These are phyloP conservation scores for Aproaerema taeniolella DNA, from an alignment of 2,888 invertebrate genomes.

Conservation along the genomic window DNA sequence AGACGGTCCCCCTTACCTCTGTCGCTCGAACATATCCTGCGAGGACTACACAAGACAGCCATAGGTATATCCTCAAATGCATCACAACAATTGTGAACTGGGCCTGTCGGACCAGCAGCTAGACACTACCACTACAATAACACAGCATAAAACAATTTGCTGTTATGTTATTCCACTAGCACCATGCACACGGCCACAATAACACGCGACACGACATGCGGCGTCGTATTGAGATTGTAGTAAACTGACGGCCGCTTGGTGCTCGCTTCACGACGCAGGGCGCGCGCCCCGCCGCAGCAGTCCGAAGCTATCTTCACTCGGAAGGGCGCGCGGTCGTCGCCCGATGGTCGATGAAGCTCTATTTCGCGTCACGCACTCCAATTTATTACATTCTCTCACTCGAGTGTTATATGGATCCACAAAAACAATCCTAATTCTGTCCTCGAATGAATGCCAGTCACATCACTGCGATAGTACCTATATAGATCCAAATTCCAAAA, in stretches of 20 bases:
- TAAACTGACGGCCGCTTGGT: constrained; percentile 69
- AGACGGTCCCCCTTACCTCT: constrained; percentile 82
- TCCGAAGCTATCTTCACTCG: constrained; percentile 53
- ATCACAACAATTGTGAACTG: constrained; percentile 78
- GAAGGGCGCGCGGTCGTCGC: constrained; percentile 40
- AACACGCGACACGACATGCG: constrained; percentile 59
- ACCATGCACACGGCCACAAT: constrained; percentile 64
- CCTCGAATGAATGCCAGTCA: background rate
- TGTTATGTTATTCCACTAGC: constrained; percentile 72
- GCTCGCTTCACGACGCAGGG: constrained; percentile 53
- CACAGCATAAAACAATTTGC: constrained; percentile 68
- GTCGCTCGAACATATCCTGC: constrained; percentile 85
- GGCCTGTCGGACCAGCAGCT: constrained; percentile 56
- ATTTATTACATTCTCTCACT: constrained; percentile 42
- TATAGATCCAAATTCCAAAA: too few species aligned
- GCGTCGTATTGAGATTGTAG: constrained; percentile 49
- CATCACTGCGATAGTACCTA: too few species aligned
- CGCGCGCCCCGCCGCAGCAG: constrained; percentile 45
- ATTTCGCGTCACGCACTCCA: constrained; percentile 63
- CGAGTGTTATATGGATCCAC: constrained; percentile 16
- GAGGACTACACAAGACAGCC: constrained; percentile 84
- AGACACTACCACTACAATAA: constrained; percentile 59
- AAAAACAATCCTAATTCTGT: constrained; percentile 32
- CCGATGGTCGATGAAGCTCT: constrained; percentile 64
- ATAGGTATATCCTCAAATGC: constrained; percentile 87